These are phyloP conservation scores for Gymnoscelis rufifasciata DNA, from an alignment of 2,888 invertebrate genomes.

Conservation along the genomic window DNA sequence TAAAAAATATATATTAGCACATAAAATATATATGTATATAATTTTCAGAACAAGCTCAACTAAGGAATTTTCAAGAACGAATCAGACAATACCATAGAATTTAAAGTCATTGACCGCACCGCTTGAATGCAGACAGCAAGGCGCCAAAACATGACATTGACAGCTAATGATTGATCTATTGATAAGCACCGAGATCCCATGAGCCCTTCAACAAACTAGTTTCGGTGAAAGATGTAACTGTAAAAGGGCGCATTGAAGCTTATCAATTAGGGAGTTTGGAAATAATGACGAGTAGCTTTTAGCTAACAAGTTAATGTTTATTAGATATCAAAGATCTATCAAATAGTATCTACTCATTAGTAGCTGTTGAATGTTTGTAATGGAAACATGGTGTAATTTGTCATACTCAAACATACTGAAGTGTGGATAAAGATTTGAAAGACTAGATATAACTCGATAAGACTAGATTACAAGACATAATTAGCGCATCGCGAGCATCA, in stretches of 20 bases:
- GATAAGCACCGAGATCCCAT: constrained; percentile 29
- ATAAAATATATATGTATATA: too few relatives aligned
- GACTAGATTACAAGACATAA: constrained; percentile 46
- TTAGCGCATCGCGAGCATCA: constrained; percentile 47
- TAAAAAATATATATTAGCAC: too few relatives aligned
- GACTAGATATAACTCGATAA: constrained; percentile 31
- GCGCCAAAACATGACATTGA: constrained; percentile 58
- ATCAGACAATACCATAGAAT: constrained; percentile 23
- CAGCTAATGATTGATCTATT: constrained; percentile 57
- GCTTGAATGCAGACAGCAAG: constrained; percentile 56
- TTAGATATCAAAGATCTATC: background rate
- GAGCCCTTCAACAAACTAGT: constrained; percentile 23
- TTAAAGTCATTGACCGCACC: constrained; percentile 47
- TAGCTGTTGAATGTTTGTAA: background rate
- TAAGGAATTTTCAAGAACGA: too few relatives aligned
- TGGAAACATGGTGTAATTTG: background rate
- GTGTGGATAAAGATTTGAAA: too few relatives aligned
- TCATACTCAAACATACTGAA: constrained; percentile 2
- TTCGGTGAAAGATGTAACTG: constrained; percentile 16
- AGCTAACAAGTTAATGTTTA: constrained; percentile 6
- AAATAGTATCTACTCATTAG: constrained; percentile 3
- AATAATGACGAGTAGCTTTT: constrained; percentile 9
- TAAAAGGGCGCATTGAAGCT: constrained; percentile 12
- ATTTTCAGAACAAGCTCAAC: too few relatives aligned
- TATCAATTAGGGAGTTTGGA: constrained; percentile 12